Evolutionary conservation across 2,797 vertebrate genomes (phyloP).

Genomic region (Hydrocynus forskahlii): DNA sequence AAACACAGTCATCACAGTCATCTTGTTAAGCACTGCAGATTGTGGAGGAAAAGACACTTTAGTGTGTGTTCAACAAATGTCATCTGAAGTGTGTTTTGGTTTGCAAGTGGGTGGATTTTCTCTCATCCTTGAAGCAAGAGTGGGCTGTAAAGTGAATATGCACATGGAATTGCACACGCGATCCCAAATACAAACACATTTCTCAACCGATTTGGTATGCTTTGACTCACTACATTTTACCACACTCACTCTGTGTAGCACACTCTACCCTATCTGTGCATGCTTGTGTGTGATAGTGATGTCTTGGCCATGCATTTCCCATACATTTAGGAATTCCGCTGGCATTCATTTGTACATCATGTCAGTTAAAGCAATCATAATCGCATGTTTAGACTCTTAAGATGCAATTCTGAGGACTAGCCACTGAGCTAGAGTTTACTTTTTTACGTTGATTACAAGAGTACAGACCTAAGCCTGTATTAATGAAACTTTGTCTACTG

Average conservation of each 20-base stretch:
- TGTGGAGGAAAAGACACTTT: neutral
- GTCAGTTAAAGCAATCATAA: slow-evolving; percentile 16
- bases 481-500: no score
- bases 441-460: neutral
- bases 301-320: slow-evolving; percentile 28
- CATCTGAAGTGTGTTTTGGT: neutral
- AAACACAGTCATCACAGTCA: neutral
- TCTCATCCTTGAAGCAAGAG: neutral
- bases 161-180: neutral
- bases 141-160: neutral
- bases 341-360: slow-evolving; percentile 8
- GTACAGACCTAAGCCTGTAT: neutral
- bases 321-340: neutral
- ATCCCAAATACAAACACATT: neutral
- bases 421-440: neutral
- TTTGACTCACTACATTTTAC: neutral
- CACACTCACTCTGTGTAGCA: neutral
- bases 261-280: neutral
- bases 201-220: neutral
- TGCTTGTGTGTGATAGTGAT: slow-evolving; percentile 3
- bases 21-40: neutral
- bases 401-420: neutral
- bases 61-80: slow-evolving; percentile 1
- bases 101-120: slow-evolving; percentile 20
- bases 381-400: slow-evolving; percentile 16